Evolutionary conservation across 2,113 vertebrate genomes (phyloP), one percentile per base, ranked within the genome.

Genomic region (Urocitellus parryii): DNA sequence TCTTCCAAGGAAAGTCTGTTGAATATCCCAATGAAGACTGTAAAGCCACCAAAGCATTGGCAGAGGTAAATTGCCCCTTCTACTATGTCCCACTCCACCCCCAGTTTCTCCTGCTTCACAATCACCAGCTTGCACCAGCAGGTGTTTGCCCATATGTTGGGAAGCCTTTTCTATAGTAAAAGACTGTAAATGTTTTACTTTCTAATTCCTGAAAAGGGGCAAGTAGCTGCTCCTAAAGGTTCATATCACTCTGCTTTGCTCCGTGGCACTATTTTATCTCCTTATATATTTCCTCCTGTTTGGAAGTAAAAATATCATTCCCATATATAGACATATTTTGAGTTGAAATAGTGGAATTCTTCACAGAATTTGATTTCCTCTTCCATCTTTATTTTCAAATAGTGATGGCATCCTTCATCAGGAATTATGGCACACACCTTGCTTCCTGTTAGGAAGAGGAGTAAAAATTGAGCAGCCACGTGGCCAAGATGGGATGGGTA

Each of bases 371-470:
- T 91, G 37, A 89, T 34, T 63, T 14, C 14, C 14, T 91, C 51
- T 34, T 73, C 8, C 42, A 22, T 77, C 48, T 45, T 96, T 76
- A 56, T 83, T 91, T 97, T 95, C 45, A 93, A 78, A 78, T 20
- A 77, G 25, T 61, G 32, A 83, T 91, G 37, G 5, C 45, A 58
- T 86, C 74, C 95, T 48, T 61, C 45, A 86, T 16, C 2, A 48
- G 67, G 13, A 83, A 56, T 27, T 53, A 18, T 22, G 5, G 27
- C 82, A 87, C 29, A 24, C 34, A 29, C 17, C 88, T 80, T 70
- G 45, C 70, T 88, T 93, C 53, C 48, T 72, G 8, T 68, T 18
- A 93, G 29, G 24, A 84, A 45, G 48, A 80, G 92, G 73, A 86
- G 45, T n/a, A 11, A 78, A 68, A 77, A 53, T 63, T 42, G 29